A percentile compares a stretch with the other conserved stretches of the same genome.
Evolutionary conservation across 2,113 vertebrate genomes (phyloP).

Genomic region (Nansenia antarctica): DNA sequence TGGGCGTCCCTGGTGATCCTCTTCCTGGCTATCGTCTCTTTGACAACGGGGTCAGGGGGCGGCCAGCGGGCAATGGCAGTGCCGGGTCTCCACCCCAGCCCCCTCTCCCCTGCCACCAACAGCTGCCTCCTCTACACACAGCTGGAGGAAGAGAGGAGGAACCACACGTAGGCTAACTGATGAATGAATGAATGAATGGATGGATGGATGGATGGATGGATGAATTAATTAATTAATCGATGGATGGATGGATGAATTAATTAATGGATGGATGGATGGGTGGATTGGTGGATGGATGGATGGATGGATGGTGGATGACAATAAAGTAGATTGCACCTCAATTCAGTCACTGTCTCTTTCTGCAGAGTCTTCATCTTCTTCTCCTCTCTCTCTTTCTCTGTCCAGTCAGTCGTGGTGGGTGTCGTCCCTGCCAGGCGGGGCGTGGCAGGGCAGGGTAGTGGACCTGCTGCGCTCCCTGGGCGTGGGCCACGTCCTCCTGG

Average conservation of each 20-base stretch:
- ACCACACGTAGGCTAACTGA: slow-evolving; percentile 59
- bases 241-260: too few species aligned
- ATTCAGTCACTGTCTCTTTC: too few species aligned
- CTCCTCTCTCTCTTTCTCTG: slow-evolving; percentile 33
- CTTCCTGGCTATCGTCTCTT: slow-evolving; percentile 90
- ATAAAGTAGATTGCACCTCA: too few species aligned
- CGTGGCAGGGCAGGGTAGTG: slow-evolving; percentile 78
- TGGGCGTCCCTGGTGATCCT: slow-evolving; percentile 92
- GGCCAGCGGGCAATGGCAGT: slow-evolving; percentile 71
- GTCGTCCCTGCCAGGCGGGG: slow-evolving; percentile 62
- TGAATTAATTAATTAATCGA: too few species aligned
- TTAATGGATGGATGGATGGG: too few species aligned
- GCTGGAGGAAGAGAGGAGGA: slow-evolving; percentile 65
- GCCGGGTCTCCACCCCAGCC: slow-evolving; percentile 78
- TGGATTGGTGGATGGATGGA: too few species aligned
- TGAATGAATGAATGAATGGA: background rate
- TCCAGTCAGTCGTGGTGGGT: slow-evolving; percentile 36
- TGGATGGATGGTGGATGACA: background rate
- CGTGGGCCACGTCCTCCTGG: slow-evolving; percentile 87
- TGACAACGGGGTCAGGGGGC: slow-evolving; percentile 80
- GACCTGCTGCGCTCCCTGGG: slow-evolving; percentile 78
- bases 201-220: background rate
- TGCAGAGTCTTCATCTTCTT: too few species aligned
- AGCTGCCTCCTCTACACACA: slow-evolving; percentile 81
- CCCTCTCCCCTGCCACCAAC: slow-evolving; percentile 83